These are phyloP conservation scores for Podocnemis expansa DNA, from an alignment of 2,113 vertebrate species.

Conservation along the genomic window DNA sequence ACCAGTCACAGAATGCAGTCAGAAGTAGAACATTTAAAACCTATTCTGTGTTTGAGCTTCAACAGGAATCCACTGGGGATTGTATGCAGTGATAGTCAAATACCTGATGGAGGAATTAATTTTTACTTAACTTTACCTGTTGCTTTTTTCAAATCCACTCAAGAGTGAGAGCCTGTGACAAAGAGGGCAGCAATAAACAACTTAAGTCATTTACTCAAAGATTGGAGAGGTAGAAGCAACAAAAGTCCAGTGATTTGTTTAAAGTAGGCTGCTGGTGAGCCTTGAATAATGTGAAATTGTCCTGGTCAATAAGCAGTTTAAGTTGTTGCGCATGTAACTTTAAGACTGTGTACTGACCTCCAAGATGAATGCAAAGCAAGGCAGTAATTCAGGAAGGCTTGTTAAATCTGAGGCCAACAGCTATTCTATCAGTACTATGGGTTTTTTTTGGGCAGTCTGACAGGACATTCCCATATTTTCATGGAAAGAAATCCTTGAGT, in stretches of 20 bases:
- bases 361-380: neutral
- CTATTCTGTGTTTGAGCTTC: neutral
- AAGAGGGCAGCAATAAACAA: neutral
- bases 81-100: neutral
- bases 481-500: neutral
- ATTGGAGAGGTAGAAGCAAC: neutral
- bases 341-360: neutral
- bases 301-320: too few species aligned
- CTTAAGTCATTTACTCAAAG: neutral
- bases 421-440: neutral
- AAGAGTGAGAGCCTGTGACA: neutral
- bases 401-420: neutral
- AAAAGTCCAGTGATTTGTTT: neutral
- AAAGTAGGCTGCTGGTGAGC: neutral
- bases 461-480: neutral
- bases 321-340: too few species aligned
- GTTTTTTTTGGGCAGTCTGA: neutral
- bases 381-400: too few species aligned
- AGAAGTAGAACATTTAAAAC: neutral
- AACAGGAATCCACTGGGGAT: neutral
- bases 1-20: neutral
- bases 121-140: neutral
- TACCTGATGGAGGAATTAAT: neutral
- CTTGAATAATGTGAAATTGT: neutral
- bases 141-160: neutral